Conservation (phyloP, 1,140 invertebrate species). For the Dendroctonus valens region DNA sequence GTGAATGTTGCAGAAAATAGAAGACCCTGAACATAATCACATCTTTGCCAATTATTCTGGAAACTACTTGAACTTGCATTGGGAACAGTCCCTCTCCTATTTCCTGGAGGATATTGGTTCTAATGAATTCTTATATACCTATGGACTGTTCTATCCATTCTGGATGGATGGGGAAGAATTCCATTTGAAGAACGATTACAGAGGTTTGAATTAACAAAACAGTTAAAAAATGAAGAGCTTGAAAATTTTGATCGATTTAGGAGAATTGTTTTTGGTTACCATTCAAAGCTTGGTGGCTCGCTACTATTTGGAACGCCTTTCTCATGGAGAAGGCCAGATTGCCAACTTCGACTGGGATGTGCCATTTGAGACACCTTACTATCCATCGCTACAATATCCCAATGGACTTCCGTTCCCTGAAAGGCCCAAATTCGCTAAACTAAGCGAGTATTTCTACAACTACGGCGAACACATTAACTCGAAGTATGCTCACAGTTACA, state of each 20-base stretch:
- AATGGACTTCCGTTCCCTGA: conserved; percentile 65
- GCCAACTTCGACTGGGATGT: conserved; percentile 57
- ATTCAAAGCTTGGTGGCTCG: conserved; percentile 61
- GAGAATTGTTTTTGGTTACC: conserved; percentile 59
- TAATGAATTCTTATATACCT: conserved; percentile 67
- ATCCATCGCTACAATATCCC: conserved; percentile 61
- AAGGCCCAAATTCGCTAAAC: conserved; percentile 55
- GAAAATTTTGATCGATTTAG: conserved; percentile 9
- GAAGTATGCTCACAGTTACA: conserved; percentile 27
- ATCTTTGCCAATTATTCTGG: conserved; percentile 56
- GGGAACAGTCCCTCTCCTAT: conserved; percentile 57
- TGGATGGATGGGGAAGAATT: conserved; percentile 59
- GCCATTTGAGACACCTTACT: conserved; percentile 60
- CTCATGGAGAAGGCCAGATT: conserved; percentile 62
- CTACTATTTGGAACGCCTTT: conserved; percentile 68
- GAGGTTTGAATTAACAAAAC: conserved; percentile 36
- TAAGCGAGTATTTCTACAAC: conserved; percentile 45
- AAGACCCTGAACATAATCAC: conserved; percentile 39
- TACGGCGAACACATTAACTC: conserved; percentile 41
- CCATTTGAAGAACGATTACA: conserved; percentile 54
- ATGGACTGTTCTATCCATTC: conserved; percentile 62
- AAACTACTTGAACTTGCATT: conserved; percentile 52
- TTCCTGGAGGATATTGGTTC: conserved; percentile 71
- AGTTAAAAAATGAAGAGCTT: background rate
- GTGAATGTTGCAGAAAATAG: background rate